Base-by-base conservation (phyloP, 2,113 vertebrate genomes). In the Myocastor coypus region DNA sequence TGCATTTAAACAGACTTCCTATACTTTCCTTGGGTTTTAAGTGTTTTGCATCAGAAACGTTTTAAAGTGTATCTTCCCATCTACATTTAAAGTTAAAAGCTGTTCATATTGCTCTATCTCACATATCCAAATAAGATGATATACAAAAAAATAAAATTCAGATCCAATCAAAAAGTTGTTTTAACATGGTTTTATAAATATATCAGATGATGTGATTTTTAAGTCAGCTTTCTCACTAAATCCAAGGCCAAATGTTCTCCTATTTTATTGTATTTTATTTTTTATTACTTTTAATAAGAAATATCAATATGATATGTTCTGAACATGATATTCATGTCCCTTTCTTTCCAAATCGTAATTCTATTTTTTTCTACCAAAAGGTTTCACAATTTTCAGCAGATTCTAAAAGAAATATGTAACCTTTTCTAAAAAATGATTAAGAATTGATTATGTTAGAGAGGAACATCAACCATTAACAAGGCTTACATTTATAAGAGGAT, bases 371-470 rank as follows among this genome's bases (percentile, higher is more conserved):
- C 30, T 87, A 78, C 75, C 16, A 75, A 64, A 96, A 69, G 37
- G 7, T 26, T 87, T 14, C 61, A 85, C 57, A 89, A 40, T 93
- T 80, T 80, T 95, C 42, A 96, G 50, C 37, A 93, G 68, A 73
- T 83, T 89, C 42, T 95, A 89, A 96, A 94, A 96, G n/a, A 96
- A 97, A 82, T n/a, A 78, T 82, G 8, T n/a, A 90, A 87, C 20
- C 77, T 96, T 80, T 77, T 32, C 55, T 82, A 81, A 80, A 40
- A 82, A 83, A 83, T 57, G 71, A n/a, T 55, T 95, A 89, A 89
- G 87, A 87, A 81, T 78, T 95, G 68, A 73, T 97, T 96, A 89
- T 96, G 63, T 96, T 96, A 96, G 91, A 96, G 91, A 96, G 57
- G 80, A 89, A 95, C 87, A 97, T 89, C 97, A 95, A 89, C 94